These are phyloP conservation scores for Trogon melanurus DNA, from an alignment of 2,113 vertebrate species.

Conservation along the genomic window DNA sequence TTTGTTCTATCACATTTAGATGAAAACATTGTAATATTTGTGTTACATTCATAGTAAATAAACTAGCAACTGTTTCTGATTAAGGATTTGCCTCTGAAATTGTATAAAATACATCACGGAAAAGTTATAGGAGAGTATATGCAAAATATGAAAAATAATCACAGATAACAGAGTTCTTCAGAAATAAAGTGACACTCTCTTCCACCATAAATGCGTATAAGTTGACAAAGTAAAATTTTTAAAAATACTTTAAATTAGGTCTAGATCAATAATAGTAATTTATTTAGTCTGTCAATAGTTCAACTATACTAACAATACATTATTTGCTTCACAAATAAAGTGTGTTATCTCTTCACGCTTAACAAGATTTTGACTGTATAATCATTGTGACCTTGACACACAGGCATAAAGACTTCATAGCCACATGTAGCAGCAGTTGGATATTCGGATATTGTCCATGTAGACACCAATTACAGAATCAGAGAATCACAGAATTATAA, in stretches of 20 bases:
- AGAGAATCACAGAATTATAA: no score
- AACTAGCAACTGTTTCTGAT: background rate
- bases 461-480: background rate
- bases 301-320: background rate
- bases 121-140: background rate
- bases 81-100: background rate
- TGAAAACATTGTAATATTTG: background rate
- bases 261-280: background rate
- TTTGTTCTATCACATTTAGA: background rate
- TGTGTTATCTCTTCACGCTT: background rate
- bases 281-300: background rate
- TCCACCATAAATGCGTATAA: background rate
- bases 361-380: background rate
- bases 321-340: background rate
- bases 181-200: background rate
- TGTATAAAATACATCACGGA: background rate
- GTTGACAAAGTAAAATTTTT: background rate
- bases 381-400: background rate
- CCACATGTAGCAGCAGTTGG: rapidly evolving
- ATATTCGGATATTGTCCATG: background rate
- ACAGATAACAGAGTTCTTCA: background rate
- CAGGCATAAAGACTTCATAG: background rate
- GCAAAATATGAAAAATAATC: background rate
- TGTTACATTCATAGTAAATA: background rate
- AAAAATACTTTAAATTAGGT: background rate